Percentiles rank a stretch among this genome's conserved stretches.
These are phyloP conservation scores for Lasioglossum albipes DNA, from an alignment of 1,140 invertebrate genomes.

Conservation along the genomic window DNA sequence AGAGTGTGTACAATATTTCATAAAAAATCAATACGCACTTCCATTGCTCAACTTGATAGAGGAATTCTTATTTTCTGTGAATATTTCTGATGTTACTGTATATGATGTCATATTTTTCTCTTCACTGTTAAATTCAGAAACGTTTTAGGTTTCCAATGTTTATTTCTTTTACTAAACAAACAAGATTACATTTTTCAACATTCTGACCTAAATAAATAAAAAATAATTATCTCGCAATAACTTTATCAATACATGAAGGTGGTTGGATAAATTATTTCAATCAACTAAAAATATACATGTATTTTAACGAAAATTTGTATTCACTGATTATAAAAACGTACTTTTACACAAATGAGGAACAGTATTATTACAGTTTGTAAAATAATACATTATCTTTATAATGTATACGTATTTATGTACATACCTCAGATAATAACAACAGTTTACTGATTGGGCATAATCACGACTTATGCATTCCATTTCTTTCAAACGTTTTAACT, in stretches of 20 bases:
- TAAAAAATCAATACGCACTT: constrained; percentile 53
- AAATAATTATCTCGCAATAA: not conserved
- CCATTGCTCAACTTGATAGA: constrained; percentile 44
- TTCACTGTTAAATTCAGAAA: not conserved
- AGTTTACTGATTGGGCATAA: not conserved
- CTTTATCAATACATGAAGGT: not conserved
- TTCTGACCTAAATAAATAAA: not conserved
- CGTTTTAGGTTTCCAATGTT: not conserved
- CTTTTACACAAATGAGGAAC: not conserved
- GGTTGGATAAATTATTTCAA: not conserved
- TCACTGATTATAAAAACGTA: not conserved
- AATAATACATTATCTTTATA: not conserved
- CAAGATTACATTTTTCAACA: not conserved
- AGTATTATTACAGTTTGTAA: not conserved
- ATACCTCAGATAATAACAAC: not conserved
- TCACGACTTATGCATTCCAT: constrained; percentile 12
- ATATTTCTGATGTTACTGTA: constrained; percentile 83
- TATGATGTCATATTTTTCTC: constrained; percentile 55
- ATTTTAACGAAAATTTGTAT: not conserved
- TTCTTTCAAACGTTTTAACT: constrained; percentile 46
- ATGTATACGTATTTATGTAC: not conserved
- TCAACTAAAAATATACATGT: not conserved
- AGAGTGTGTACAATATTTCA: constrained; percentile 15
- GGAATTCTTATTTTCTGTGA: constrained; percentile 79
- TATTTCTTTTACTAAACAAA: not conserved